Base-by-base conservation (phyloP, 2,113 vertebrate species). In the Psephotus haematonotus region DNA sequence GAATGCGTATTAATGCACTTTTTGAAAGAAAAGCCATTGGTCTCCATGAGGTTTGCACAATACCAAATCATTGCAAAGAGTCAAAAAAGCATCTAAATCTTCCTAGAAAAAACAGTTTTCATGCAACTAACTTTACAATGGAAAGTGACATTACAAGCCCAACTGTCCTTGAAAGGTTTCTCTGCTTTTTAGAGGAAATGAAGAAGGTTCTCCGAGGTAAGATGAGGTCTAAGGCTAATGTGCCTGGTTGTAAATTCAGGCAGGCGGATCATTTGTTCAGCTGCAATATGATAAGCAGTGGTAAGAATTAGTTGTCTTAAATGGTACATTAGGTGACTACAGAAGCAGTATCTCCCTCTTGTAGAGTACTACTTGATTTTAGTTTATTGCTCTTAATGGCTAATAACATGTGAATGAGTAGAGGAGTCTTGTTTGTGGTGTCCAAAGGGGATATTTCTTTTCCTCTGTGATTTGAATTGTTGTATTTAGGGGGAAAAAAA, bases 211-310 rank as follows among this genome's bases (percentile, higher is more conserved):
- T 93, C 46, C 39, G 25, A 86, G 41, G 68, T 84, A 91, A 94
- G 70, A 57, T 41, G 55, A 94, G 23, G 86, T 91, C 65, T 83
- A 83, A 92, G 47, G 77, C 57, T 95, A 94, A 88, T 96, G 88
- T 82, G 50, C 35, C 13, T 81, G 31, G 37, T 43, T 86, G 55
- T 67, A 88, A 88, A 86, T 81, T 88, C 55, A 75, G 37, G 43
- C 60, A 78, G 1, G 1, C 1, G 13, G 33, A 76, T 90, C 7
- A 33, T 53, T 71, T 76, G 33, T 80, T 92, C 37, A 81, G 46
- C 86, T 17, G 60, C 28, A 82, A 75, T 75, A 81, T 68, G 39
- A 79, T 84, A 75, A 86, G 35, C 2, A 3, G 29, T n/a, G 62
- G 81, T 53, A 75, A 91, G 74, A 94, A 82, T 84, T 68, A 82